Evolutionary conservation across 2,888 invertebrate species (phyloP), one percentile per base, ranked within the genome.

Genomic region (Aspidapion aeneum): DNA sequence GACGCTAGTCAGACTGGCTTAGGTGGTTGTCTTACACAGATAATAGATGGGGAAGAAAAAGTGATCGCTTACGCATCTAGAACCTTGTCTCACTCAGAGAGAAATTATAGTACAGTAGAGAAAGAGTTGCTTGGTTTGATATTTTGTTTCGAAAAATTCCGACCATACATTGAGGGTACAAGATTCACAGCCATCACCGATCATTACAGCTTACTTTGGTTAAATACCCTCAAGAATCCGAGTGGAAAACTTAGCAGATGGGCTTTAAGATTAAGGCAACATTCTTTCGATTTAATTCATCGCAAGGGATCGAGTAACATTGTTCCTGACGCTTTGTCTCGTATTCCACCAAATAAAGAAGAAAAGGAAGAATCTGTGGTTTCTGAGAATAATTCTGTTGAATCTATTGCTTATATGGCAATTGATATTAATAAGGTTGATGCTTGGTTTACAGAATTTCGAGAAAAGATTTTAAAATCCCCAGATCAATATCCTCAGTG

Each of bases 401-500:
- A n/a, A n/a, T n/a, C n/a, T n/a, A n/a, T n/a, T n/a, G n/a, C n/a
- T n/a, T n/a, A n/a, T n/a, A n/a, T n/a, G n/a, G n/a, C n/a, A n/a
- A n/a, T n/a, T n/a, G n/a, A n/a, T n/a, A n/a, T n/a, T n/a, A n/a
- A n/a, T n/a, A n/a, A n/a, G n/a, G n/a, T n/a, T n/a, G n/a, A n/a
- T n/a, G n/a, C n/a, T n/a, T 55, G 20, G 21, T 58, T 18, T 58
- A 2, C 49, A 3, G 49, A 49, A 3, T 9, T 58, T 16, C 58
- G 50, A 1, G 51, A 58, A 1, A 18, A 51, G 16, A 51, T 51
- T 58, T 17, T 16, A 17, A 52, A 59, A 59, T n/a, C 2, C 1
- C 52, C 59, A 21, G 21, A 17, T 1, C 21, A 52, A 16, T 21
- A 59, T 19, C 59, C 54, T 58, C 51, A 58, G 49, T 35, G 49